phyloP scores from a whole-genome alignment of 92 coral and sea anemone species.

The Parazoanthus atlanticus region DNA sequence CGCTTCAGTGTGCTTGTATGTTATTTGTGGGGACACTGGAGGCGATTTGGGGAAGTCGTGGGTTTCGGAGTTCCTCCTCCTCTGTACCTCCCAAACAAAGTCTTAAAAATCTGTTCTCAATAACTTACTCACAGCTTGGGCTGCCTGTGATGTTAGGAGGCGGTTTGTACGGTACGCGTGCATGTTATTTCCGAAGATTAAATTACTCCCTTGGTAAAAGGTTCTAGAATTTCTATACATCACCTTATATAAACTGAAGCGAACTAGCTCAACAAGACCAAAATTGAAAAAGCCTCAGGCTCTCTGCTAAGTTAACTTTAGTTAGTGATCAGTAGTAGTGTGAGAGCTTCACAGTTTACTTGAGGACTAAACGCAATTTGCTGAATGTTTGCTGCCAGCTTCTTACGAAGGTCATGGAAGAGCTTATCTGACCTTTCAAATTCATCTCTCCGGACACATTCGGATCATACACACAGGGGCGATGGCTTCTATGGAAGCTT shows the following conservation, averaged over 20 bases:
- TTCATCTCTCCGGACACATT: background rate
- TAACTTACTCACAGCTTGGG: background rate
- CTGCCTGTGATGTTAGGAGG: background rate
- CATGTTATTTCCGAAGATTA: background rate
- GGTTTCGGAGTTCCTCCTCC: too few relatives aligned
- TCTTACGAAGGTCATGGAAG: conserved; percentile 8
- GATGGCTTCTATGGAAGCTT: background rate
- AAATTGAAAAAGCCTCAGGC: background rate
- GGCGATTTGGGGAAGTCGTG: too few relatives aligned
- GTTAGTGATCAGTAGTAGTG: background rate
- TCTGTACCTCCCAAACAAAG: too few relatives aligned
- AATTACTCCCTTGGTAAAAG: background rate
- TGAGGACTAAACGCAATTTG: background rate
- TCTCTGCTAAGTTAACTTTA: background rate
- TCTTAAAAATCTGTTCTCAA: too few relatives aligned
- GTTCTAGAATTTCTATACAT: background rate
- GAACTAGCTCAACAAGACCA: background rate
- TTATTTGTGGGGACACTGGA: too few relatives aligned
- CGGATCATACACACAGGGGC: background rate
- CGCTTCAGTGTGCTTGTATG: too few relatives aligned
- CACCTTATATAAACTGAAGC: background rate
- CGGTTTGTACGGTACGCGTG: background rate
- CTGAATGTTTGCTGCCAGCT: background rate
- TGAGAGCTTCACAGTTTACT: background rate
- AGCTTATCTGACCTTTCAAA: background rate